These are phyloP conservation scores for Pogona vitticeps DNA, from an alignment of 2,113 vertebrate genomes.

Conservation along the genomic window DNA sequence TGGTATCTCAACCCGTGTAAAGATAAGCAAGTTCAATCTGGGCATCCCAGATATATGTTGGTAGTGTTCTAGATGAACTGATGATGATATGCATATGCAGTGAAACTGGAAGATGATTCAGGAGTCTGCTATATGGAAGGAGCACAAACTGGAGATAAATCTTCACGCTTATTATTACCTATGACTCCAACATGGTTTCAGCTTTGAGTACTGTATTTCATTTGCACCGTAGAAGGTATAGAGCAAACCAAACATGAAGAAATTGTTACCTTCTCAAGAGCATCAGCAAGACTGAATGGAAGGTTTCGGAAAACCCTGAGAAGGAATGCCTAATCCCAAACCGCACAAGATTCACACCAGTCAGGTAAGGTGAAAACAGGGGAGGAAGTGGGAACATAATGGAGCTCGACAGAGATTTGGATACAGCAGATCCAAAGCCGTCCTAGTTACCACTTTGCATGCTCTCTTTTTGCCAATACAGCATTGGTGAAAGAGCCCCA, in stretches of 20 bases:
- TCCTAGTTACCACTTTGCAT: not conserved
- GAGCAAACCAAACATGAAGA: not conserved
- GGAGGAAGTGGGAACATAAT: too few species aligned
- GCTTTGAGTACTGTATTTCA: too few species aligned
- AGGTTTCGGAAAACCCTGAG: not conserved
- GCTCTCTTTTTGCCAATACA: not conserved
- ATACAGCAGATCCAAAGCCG: not conserved
- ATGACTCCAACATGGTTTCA: not conserved
- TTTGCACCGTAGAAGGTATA: too few species aligned
- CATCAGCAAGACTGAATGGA: not conserved
- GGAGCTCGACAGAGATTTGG: not conserved
- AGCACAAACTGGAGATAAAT: not conserved
- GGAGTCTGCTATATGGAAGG: not conserved
- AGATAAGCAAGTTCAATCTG: not conserved
- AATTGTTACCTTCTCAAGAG: not conserved
- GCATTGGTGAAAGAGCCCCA: not conserved
- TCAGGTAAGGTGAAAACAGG: too few species aligned
- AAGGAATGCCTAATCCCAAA: not conserved
- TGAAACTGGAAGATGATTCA: not conserved
- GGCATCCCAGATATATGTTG: not conserved
- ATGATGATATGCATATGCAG: not conserved
- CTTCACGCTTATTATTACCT: not conserved
- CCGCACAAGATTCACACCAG: too few species aligned
- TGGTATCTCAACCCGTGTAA: not conserved
- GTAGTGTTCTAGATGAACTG: not conserved